Percentiles rank a stretch among this genome's conserved stretches.
Conservation (phyloP, 2,797 vertebrate genomes). For the Lindbergichthys nudifrons region DNA sequence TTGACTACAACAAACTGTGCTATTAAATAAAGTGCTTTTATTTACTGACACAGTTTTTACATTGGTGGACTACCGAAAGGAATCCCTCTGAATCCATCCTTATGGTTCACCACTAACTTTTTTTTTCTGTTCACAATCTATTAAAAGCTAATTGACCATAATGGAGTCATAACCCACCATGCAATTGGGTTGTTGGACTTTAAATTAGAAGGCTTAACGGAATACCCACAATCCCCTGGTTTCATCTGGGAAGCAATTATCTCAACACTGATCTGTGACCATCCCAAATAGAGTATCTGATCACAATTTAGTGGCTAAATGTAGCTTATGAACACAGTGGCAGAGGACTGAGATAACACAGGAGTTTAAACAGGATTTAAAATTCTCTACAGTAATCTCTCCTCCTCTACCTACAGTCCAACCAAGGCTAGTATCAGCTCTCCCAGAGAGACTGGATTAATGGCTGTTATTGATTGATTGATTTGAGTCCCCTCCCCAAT, state of each 20-base stretch:
- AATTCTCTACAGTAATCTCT: conserved; percentile 12
- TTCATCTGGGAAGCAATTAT: conserved; percentile 57
- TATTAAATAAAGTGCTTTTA: neutral
- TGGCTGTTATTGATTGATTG: neutral
- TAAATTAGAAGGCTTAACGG: conserved; percentile 52
- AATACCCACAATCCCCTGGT: conserved; percentile 51
- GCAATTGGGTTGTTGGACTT: conserved; percentile 41
- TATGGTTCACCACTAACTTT: conserved; percentile 12
- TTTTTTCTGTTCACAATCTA: conserved; percentile 19
- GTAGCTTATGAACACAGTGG: neutral
- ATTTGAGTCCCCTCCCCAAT: neutral
- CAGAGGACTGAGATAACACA: conserved; percentile 4
- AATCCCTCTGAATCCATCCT: neutral
- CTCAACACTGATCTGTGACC: conserved; percentile 19
- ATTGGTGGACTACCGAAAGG: neutral
- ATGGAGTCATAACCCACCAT: conserved; percentile 55
- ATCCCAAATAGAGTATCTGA: conserved; percentile 29
- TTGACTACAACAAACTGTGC: neutral
- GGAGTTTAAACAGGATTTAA: neutral
- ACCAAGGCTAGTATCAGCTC: conserved; percentile 21
- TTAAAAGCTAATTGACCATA: conserved; percentile 46
- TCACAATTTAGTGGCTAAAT: conserved; percentile 18
- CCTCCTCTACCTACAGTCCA: conserved; percentile 1
- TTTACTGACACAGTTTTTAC: neutral
- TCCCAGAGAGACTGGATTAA: conserved; percentile 16